A percentile compares a stretch with the other conserved stretches of the same genome.
Conservation (phyloP, 2,797 vertebrate genomes). For the Todus mexicanus region DNA sequence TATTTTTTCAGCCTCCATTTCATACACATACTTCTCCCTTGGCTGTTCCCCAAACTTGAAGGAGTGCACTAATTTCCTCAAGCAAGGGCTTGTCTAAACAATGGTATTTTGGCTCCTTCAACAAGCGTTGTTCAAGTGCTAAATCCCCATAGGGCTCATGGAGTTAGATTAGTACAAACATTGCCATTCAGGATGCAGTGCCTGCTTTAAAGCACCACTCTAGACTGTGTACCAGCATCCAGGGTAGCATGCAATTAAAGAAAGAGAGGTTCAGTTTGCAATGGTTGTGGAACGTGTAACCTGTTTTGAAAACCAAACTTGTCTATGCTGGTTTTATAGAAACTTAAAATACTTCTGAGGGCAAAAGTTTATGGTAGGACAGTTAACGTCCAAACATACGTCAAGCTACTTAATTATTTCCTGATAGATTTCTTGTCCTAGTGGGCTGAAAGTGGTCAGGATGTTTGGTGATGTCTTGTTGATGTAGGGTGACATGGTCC, state of each 20-base stretch:
- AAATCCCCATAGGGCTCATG: neutral
- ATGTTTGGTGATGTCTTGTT: neutral
- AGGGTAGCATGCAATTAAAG: neutral
- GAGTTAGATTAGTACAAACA: neutral
- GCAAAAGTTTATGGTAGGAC: neutral
- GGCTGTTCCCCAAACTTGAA: neutral
- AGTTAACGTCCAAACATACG: neutral
- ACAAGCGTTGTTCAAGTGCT: neutral
- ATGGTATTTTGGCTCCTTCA: neutral
- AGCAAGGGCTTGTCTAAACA: slow-evolving; percentile 35
- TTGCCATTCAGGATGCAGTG: neutral
- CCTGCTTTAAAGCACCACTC: neutral
- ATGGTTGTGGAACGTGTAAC: neutral
- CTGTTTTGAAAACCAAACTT: neutral
- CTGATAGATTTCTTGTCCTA: neutral
- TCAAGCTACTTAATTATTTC: slow-evolving; percentile 22
- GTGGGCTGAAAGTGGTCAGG: neutral
- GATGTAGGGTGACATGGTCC: neutral
- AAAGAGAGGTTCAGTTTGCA: neutral
- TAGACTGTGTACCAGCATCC: neutral
- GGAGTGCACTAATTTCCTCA: neutral
- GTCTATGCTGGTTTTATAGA: neutral
- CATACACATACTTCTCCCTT: neutral
- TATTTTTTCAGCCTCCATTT: neutral
- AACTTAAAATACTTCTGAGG: neutral